Base-by-base conservation (phyloP, 2,888 invertebrate species). In the Prosopocoilus inquinatus region DNA sequence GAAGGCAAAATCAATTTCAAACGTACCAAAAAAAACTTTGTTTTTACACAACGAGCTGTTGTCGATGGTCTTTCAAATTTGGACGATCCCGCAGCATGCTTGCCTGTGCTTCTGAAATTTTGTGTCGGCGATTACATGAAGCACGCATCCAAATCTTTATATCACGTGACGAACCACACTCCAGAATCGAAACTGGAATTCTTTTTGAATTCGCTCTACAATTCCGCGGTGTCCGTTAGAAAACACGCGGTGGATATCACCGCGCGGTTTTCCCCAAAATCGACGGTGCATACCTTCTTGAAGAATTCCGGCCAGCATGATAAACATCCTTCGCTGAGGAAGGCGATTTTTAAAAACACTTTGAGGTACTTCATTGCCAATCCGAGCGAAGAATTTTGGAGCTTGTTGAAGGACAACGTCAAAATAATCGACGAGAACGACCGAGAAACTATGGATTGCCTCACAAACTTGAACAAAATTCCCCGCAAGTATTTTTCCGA, bases 191-290 rank as follows among this genome's bases (percentile, higher is more conserved):
- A 52, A 13, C 13, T 57, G 9, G 1, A n/a, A 1, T 1, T 8
- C 2, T 35, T 47, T 28, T 32, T 58, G 5, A 9, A 44, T 8
- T 16, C 12, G 8, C 52, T 62, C 32, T 34, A 8, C 4, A 11
- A 55, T 28, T 38, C 41, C 2, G 39, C 54, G 1, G 56, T 57
- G 38, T 60, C 59, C 3, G 46, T 55, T 4, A 41, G 50, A 9
- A 62, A 60, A 20, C 56, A 58, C 35, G 44, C 49, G 9, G 46
- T 62, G 5, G 34, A 12, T 12, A 44, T 62, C 3, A 47, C 44
- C 9, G 38, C 16, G 45, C 8, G 34, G 7, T 4, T 52, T 4
- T 45, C 46, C 4, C 12, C 35, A 2, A 15, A 51, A 13, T 11
- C 12, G 11, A 32, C 20, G 28, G 34, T 51, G 8, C 35, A 46